A percentile compares a stretch with the other conserved stretches of the same genome.
Evolutionary conservation across 2,113 vertebrate genomes (phyloP).

Genomic region (Herpailurus yagouaroundi): DNA sequence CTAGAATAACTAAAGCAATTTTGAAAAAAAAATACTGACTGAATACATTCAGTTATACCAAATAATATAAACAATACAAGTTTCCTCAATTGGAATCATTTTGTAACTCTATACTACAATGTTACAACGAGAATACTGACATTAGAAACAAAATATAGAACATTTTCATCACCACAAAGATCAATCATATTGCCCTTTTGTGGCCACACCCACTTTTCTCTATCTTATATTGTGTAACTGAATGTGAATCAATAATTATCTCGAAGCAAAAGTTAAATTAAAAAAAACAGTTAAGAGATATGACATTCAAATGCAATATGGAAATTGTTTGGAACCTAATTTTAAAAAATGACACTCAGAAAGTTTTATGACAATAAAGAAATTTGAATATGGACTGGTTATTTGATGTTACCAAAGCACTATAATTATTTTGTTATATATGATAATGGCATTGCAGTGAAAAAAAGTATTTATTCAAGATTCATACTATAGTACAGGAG

Average conservation of each 20-base stretch:
- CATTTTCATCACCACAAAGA: neutral
- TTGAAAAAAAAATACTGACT: neutral
- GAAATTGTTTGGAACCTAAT: neutral
- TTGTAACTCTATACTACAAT: neutral
- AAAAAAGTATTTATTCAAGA: neutral
- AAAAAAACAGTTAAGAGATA: neutral
- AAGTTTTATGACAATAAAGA: neutral
- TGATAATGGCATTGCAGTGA: neutral
- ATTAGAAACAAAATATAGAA: neutral
- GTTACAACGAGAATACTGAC: neutral
- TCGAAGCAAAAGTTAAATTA: neutral
- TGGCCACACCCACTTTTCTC: neutral
- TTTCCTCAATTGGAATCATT: neutral
- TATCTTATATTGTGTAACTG: neutral
- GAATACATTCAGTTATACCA: neutral
- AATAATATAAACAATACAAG: neutral
- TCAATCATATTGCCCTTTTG: neutral
- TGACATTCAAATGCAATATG: neutral
- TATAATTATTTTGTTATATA: neutral
- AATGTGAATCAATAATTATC: neutral
- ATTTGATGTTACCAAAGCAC: neutral
- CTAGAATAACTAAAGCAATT: neutral
- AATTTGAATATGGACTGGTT: neutral
- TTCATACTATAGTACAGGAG: too few relatives aligned
- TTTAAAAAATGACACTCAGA: neutral